phyloP scores from a whole-genome alignment of 2,113 vertebrate genomes.

The Brachyhypopomus gauderio region DNA sequence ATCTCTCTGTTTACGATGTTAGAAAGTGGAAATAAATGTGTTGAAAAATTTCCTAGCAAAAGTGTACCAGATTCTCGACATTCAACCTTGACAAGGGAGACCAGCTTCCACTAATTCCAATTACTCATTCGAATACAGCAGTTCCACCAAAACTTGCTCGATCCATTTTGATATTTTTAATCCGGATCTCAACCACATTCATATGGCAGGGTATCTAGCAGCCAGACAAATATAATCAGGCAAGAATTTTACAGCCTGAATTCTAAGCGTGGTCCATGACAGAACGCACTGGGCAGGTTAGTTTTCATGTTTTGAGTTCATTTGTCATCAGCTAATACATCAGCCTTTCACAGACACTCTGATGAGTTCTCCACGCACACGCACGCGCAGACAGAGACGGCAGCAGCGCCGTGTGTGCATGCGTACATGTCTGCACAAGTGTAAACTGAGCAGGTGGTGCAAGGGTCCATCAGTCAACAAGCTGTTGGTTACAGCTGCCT shows the following conservation, averaged over 20 bases:
- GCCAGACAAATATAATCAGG: neutral
- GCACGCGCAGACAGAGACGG: neutral
- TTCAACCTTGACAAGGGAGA: neutral
- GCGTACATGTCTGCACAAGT: neutral
- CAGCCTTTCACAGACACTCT: neutral
- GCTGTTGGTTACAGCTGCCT: constrained; percentile 59
- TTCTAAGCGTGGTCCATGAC: neutral
- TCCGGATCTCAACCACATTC: neutral
- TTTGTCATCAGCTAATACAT: constrained; percentile 25
- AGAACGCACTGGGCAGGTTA: neutral
- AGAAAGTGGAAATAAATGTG: constrained; percentile 23
- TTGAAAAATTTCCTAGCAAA: constrained; percentile 26
- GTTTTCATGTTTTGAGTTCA: neutral
- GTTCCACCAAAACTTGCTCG: neutral
- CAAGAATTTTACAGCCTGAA: neutral
- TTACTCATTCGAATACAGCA: neutral
- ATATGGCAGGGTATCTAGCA: neutral
- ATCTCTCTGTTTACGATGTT: neutral
- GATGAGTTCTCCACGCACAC: neutral
- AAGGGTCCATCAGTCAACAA: constrained; percentile 50
- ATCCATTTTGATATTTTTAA: neutral
- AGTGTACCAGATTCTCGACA: neutral
- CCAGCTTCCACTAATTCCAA: constrained; percentile 1
- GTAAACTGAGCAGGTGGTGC: constrained; percentile 25
- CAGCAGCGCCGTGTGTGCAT: neutral